Evolutionary conservation across 2,797 vertebrate species (phyloP).

Genomic region (Anguilla obscura): DNA sequence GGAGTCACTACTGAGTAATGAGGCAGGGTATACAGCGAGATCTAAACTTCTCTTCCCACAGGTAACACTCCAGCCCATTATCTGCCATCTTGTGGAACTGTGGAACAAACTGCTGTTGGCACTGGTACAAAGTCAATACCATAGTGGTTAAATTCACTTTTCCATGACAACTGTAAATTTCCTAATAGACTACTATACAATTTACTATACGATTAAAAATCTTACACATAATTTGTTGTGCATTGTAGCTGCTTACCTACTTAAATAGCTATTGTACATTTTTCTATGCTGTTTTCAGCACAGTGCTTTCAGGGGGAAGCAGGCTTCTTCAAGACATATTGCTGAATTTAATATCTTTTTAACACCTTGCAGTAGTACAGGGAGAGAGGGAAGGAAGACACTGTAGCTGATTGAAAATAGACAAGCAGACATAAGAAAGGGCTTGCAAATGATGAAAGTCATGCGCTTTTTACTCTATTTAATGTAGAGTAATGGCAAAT

Average conservation of each 20-base stretch:
- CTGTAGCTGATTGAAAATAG: not conserved
- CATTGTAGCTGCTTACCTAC: not conserved
- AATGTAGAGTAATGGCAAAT: not conserved
- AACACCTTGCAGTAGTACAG: not conserved
- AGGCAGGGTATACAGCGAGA: not conserved
- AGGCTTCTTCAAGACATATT: not conserved
- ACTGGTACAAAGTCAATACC: not conserved
- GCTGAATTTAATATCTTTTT: not conserved
- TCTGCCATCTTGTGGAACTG: not conserved
- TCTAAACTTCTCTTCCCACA: not conserved
- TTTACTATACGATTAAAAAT: not conserved
- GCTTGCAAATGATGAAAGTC: not conserved
- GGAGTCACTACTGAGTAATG: not conserved
- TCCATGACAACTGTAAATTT: not conserved
- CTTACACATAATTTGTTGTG: slow-evolving; percentile 19
- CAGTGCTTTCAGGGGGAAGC: not conserved
- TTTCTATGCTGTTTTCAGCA: not conserved
- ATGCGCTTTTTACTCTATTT: not conserved
- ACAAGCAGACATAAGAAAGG: not conserved
- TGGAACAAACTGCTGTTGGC: not conserved
- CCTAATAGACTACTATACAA: too few species aligned
- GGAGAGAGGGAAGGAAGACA: not conserved
- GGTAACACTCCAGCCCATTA: not conserved
- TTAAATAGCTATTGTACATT: not conserved
- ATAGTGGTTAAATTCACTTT: not conserved